These are phyloP conservation scores for Sesamia inferens DNA, from an alignment of 2,888 invertebrate species.

Conservation along the genomic window DNA sequence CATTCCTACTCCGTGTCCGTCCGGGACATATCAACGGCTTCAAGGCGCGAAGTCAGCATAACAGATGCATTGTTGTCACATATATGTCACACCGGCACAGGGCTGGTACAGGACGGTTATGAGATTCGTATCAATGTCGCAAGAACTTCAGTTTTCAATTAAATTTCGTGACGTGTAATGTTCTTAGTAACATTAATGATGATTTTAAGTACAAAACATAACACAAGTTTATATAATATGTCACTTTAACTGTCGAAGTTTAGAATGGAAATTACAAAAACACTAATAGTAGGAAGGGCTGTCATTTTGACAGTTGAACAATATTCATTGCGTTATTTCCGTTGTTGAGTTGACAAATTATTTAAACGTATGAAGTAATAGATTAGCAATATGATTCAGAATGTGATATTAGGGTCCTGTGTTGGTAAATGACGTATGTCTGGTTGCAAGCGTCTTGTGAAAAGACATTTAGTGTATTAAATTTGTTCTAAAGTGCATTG, in stretches of 20 bases:
- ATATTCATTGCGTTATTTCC: not conserved
- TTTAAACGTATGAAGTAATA: not conserved
- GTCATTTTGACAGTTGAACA: not conserved
- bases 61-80: slow-evolving; percentile 81
- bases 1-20: slow-evolving; percentile 24
- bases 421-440: not conserved
- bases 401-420: not conserved
- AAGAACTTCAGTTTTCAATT: slow-evolving; percentile 51
- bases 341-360: not conserved
- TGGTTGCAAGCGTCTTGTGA: slow-evolving; percentile 9
- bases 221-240: slow-evolving; percentile 5
- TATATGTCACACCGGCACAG: slow-evolving; percentile 66
- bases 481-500: slow-evolving; percentile 32
- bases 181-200: slow-evolving; percentile 13
- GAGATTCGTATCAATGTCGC: slow-evolving; percentile 33
- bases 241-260: not conserved
- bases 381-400: not conserved
- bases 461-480: slow-evolving; percentile 15
- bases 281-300: not conserved
- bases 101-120: slow-evolving; percentile 51
- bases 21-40: slow-evolving; percentile 43
- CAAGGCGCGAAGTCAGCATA: slow-evolving; percentile 57
- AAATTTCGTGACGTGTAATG: slow-evolving; percentile 32
- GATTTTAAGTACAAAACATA: slow-evolving; percentile 8
- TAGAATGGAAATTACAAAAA: not conserved